These are phyloP conservation scores for Hippocampus comes DNA, from an alignment of 2,113 vertebrate genomes.

Conservation along the genomic window DNA sequence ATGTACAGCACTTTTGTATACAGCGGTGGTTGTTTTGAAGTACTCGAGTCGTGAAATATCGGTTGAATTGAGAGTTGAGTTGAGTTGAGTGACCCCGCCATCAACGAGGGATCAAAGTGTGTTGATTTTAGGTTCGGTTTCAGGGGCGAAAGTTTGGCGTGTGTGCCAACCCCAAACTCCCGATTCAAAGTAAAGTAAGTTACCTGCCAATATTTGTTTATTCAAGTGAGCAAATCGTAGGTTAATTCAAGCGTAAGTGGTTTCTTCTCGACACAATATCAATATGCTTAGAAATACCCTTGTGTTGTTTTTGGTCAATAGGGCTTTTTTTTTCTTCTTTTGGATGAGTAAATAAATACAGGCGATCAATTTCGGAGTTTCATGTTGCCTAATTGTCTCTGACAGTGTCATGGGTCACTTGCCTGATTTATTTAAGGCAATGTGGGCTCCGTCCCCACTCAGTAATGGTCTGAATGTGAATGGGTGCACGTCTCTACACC, in stretches of 20 bases:
- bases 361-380: conserved; percentile 1
- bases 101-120: no score
- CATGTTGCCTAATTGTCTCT: conserved; percentile 19
- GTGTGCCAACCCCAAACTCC: conserved; percentile 7
- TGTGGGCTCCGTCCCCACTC: background rate
- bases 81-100: no score
- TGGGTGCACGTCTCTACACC: background rate
- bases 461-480: background rate
- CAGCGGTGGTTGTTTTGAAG: no score
- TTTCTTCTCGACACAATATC: conserved; percentile 31
- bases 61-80: no score
- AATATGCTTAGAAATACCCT: conserved; percentile 31
- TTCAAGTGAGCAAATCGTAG: conserved; percentile 33
- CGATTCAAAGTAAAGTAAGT: conserved; percentile 9
- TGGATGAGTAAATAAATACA: background rate
- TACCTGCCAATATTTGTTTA: conserved; percentile 38
- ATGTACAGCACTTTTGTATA: no score
- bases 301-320: conserved; percentile 26
- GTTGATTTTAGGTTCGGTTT: background rate
- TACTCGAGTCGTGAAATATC: no score
- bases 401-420: background rate
- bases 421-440: background rate
- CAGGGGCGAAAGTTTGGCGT: background rate
- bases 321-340: conserved; percentile 14
- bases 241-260: conserved; percentile 28